Conservation (phyloP, 2,113 vertebrate genomes). For the Onychostoma macrolepis region DNA sequence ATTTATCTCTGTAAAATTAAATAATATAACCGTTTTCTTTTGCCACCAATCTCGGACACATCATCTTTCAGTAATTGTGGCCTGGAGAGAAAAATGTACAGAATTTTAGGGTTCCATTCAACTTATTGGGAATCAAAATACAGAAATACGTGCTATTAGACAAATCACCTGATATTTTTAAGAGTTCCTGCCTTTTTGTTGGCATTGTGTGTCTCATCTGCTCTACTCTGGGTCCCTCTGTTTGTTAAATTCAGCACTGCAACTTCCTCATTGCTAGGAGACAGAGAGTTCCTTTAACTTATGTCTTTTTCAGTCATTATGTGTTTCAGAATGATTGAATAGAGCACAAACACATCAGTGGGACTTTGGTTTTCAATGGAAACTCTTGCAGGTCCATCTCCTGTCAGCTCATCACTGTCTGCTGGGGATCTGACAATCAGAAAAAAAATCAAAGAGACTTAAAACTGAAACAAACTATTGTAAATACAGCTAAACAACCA, state of each 20-base stretch:
- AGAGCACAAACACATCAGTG: neutral
- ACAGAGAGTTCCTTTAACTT: neutral
- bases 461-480: neutral
- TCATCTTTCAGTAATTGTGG: slow-evolving; percentile 52
- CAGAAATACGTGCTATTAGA: slow-evolving; percentile 21
- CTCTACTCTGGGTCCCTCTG: slow-evolving; percentile 67
- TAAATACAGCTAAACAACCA: neutral
- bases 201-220: slow-evolving; percentile 12
- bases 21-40: slow-evolving; percentile 76
- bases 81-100: slow-evolving; percentile 55
- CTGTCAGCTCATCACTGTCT: neutral
- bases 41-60: slow-evolving; percentile 71
- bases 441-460: neutral
- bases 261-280: slow-evolving; percentile 9
- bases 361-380: neutral
- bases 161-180: slow-evolving; percentile 55
- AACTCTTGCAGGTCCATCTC: neutral
- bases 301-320: neutral
- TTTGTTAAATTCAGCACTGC: slow-evolving; percentile 58
- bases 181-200: neutral
- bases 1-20: neutral
- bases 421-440: neutral
- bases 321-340: neutral
- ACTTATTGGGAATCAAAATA: neutral
- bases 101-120: slow-evolving; percentile 35